Conservation (phyloP, 2,888 invertebrate species). For the Hydriomena furcata region DNA sequence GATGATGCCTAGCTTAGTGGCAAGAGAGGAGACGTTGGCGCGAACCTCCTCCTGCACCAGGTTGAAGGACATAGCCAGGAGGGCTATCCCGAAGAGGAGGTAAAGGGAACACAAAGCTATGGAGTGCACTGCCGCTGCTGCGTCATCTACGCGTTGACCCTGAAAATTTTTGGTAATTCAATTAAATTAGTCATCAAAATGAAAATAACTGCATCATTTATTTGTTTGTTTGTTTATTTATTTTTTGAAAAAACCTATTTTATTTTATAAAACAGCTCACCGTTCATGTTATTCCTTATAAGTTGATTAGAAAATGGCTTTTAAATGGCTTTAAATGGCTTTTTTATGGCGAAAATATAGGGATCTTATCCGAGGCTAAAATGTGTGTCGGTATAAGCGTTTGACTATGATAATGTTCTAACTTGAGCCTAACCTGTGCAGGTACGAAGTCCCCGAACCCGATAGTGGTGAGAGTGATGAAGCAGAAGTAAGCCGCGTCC, state of each 20-base stretch:
- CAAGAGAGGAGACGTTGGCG: slow-evolving; percentile 93
- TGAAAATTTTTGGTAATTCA: slow-evolving; percentile 22
- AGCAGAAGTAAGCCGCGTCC: slow-evolving; percentile 96
- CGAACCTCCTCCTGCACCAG: slow-evolving; percentile 97
- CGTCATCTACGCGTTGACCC: slow-evolving; percentile 56
- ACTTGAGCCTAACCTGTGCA: slow-evolving; percentile 89
- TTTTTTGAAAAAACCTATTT: too few relatives aligned
- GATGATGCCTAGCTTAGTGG: slow-evolving; percentile 93
- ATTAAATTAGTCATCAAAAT: too few relatives aligned
- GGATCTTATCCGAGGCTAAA: too few relatives aligned
- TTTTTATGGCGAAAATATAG: too few relatives aligned
- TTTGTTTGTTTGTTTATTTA: too few relatives aligned
- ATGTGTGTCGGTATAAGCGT: too few relatives aligned
- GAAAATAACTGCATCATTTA: too few relatives aligned
- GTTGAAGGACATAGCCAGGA: slow-evolving; percentile 98
- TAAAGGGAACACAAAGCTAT: slow-evolving; percentile 96
- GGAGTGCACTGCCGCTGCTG: slow-evolving; percentile 72
- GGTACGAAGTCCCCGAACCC: slow-evolving; percentile 97
- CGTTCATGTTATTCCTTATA: too few relatives aligned
- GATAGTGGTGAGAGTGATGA: slow-evolving; percentile 96
- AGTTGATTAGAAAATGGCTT: too few relatives aligned
- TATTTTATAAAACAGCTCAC: too few relatives aligned
- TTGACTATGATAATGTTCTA: too few relatives aligned
- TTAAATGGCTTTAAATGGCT: too few relatives aligned
- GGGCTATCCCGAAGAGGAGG: slow-evolving; percentile 95